phyloP scores from a whole-genome alignment of 2,888 invertebrate species.

The Scrobipalpa costella region DNA sequence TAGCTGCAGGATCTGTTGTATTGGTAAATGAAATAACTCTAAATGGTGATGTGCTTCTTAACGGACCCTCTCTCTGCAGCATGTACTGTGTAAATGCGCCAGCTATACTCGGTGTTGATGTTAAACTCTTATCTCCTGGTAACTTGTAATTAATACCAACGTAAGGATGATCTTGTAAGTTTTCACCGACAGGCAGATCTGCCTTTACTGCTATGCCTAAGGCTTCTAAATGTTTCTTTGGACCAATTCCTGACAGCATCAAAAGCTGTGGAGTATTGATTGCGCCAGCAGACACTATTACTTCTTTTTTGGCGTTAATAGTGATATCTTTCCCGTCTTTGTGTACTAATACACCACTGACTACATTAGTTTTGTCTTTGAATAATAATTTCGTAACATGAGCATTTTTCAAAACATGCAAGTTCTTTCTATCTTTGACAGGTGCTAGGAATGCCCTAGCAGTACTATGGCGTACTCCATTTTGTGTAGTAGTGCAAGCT shows the following conservation, averaged over 20 bases:
- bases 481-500: conserved; percentile 65
- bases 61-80: conserved; percentile 68
- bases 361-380: conserved; percentile 66
- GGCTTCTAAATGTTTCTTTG: conserved; percentile 59
- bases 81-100: conserved; percentile 68
- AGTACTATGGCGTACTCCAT: conserved; percentile 73
- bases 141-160: conserved; percentile 60
- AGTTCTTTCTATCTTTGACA: conserved; percentile 59
- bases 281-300: conserved; percentile 74
- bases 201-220: conserved; percentile 61
- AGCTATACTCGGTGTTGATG: conserved; percentile 47
- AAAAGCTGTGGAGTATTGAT: conserved; percentile 77
- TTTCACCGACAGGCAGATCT: conserved; percentile 76
- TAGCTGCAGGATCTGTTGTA: conserved; percentile 51
- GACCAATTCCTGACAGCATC: conserved; percentile 78
- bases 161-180: conserved; percentile 77
- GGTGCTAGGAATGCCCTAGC: conserved; percentile 76
- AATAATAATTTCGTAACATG: conserved; percentile 78
- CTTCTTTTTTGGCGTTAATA: conserved; percentile 68
- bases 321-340: conserved; percentile 56
- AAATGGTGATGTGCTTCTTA: conserved; percentile 65
- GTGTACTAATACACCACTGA: conserved; percentile 62
- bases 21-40: conserved; percentile 57
- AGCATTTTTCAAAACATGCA: conserved; percentile 74
- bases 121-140: conserved; percentile 46